Evolutionary conservation across 1,140 invertebrate species (phyloP), one percentile per base, ranked within the genome.

Genomic region (Drosophila nigromelanica): DNA sequence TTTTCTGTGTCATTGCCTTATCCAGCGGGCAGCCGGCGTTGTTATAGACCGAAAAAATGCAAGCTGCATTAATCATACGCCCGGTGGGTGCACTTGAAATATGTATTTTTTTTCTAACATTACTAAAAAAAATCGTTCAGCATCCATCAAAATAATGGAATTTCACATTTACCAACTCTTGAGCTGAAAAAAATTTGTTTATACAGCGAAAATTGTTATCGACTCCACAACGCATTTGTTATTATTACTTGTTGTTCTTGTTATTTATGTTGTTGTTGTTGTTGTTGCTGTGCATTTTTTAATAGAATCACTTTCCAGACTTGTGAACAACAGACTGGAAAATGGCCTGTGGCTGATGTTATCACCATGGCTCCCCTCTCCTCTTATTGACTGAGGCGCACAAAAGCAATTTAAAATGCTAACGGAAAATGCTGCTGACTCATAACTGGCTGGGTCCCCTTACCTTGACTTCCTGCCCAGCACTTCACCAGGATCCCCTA

Each of bases 61-160:
- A 71, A 59, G 58, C 42, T 78, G 63, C 73, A 86, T 86, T 87
- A 86, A 87, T 86, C 82, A 86, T 87, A 64, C 74, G 70, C 51
- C 67, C 51, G 55, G 55, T 76, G 56, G 47, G 39, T 35, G 56
- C 64, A 73, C 43, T 76, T 45, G 63, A 63, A 70, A 50, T 50
- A 21, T 59, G 33, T 37, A 40, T 43, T 59, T 54, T 48, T 33
- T 60, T 30, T 40, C 10, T 58, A 12, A 15, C n/a, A 64, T 6
- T 33, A 40, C 30, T 11, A 62, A 47, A 52, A 24, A 24, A 18
- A 55, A 64, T n/a, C 15, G 35, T 33, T 21, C 14, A 70, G 62
- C 72, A 70, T 72, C 63, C 67, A 78, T 81, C 78, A 82, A 68
- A 82, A 81, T 87, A 89, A 89, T 87, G 78, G 78, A 82, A 87